phyloP scores from a whole-genome alignment of 2,797 vertebrate species.

The Pogonophryne albipinna region DNA sequence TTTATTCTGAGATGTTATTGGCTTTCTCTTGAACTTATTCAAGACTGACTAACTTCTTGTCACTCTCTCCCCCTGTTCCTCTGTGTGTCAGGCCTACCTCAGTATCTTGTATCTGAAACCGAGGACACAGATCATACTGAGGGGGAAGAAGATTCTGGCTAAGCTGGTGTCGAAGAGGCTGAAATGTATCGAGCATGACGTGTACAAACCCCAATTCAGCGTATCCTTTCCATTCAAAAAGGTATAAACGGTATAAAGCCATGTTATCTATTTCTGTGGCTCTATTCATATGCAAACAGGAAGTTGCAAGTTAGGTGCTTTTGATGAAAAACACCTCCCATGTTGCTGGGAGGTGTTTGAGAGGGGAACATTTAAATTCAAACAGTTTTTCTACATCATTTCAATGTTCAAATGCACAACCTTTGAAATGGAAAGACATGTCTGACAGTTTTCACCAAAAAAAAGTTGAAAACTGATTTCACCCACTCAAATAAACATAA shows the following conservation, averaged over 20 bases:
- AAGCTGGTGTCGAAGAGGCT: slow-evolving; percentile 87
- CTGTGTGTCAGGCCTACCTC: slow-evolving; percentile 84
- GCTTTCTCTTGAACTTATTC: too few species aligned
- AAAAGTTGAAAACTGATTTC: background rate
- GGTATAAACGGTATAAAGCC: background rate
- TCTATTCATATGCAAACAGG: background rate
- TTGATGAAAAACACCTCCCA: background rate
- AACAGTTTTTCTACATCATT: background rate
- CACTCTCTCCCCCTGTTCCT: slow-evolving; percentile 16
- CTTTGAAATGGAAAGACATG: background rate
- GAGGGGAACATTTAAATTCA: slow-evolving; percentile 9
- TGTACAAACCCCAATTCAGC: slow-evolving; percentile 88
- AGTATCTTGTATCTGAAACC: slow-evolving; percentile 90
- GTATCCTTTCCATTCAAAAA: slow-evolving; percentile 80
- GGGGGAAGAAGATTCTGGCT: slow-evolving; percentile 85
- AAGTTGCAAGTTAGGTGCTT: slow-evolving; percentile 1
- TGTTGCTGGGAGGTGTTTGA: background rate
- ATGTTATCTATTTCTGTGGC: background rate
- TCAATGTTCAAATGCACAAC: too few species aligned
- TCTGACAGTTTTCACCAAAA: background rate
- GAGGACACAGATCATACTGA: slow-evolving; percentile 85
- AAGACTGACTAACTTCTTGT: background rate
- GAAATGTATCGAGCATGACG: slow-evolving; percentile 83
- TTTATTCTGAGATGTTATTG: too few species aligned
- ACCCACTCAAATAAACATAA: background rate